Conservation (phyloP, 2,888 invertebrate species). For the Eugnorisma glareosa region DNA sequence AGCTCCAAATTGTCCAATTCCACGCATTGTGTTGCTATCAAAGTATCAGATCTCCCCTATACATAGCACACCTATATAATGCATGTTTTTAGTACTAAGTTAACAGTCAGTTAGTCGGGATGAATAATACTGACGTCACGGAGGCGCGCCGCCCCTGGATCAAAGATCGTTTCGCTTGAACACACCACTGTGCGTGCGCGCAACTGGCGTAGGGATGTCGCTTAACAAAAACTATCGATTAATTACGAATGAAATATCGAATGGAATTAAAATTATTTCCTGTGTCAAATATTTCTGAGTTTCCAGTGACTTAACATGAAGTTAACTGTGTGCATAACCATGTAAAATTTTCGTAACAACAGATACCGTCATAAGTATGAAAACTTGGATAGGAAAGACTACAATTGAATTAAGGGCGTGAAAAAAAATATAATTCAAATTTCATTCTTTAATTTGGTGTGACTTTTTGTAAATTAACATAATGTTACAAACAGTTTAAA, state of each 20-base stretch:
- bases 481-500: conserved; percentile 13
- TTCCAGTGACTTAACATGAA: background rate
- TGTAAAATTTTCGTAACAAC: background rate
- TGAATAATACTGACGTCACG: conserved; percentile 84
- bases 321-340: background rate
- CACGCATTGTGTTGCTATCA: conserved; percentile 48
- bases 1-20: conserved; percentile 39
- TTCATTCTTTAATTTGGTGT: background rate
- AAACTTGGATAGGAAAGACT: background rate
- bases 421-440: background rate
- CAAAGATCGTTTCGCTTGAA: conserved; percentile 83
- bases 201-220: conserved; percentile 74
- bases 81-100: conserved; percentile 68
- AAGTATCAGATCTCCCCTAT: conserved; percentile 62
- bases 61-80: conserved; percentile 64
- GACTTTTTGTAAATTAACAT: background rate
- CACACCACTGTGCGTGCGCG: conserved; percentile 72
- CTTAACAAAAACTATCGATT: conserved; percentile 48
- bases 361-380: background rate
- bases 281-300: conserved; percentile 1
- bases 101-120: conserved; percentile 69
- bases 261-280: conserved; percentile 47
- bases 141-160: conserved; percentile 79
- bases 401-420: background rate
- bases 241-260: conserved; percentile 42